These are phyloP conservation scores for Mus pahari DNA, from an alignment of 2,113 vertebrate genomes.

Conservation along the genomic window DNA sequence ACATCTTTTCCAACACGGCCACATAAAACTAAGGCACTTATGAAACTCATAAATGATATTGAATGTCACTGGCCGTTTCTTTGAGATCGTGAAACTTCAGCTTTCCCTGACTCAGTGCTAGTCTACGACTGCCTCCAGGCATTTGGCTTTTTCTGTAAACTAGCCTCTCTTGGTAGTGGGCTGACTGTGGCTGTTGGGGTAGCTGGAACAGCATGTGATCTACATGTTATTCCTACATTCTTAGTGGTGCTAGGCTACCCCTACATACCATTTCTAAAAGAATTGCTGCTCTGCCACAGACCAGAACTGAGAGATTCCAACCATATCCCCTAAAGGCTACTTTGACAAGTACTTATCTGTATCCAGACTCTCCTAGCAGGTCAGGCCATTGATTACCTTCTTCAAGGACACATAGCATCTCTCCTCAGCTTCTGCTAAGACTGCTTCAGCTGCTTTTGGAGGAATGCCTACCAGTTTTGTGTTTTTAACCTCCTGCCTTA, in stretches of 20 bases:
- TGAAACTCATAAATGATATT: neutral
- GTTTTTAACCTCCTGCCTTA: neutral
- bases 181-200: neutral
- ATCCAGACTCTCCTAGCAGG: neutral
- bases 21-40: neutral
- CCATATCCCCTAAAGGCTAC: neutral
- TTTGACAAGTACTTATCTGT: neutral
- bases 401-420: neutral
- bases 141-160: neutral
- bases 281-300: neutral
- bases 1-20: too few species aligned
- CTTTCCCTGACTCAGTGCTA: neutral
- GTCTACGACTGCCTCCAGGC: neutral
- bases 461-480: neutral
- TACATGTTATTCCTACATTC: constrained; percentile 25
- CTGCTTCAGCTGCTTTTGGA: neutral
- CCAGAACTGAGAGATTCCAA: neutral
- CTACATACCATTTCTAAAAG: constrained; percentile 35
- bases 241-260: neutral
- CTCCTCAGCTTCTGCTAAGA: neutral
- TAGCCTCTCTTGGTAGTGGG: neutral
- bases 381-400: constrained; percentile 40
- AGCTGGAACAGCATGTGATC: constrained; percentile 16
- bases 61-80: neutral
- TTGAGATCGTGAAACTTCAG: neutral